Percentiles rank a stretch among this genome's conserved stretches.
Conservation (phyloP, 2,797 vertebrate species). For the Cichlasoma orientale region DNA sequence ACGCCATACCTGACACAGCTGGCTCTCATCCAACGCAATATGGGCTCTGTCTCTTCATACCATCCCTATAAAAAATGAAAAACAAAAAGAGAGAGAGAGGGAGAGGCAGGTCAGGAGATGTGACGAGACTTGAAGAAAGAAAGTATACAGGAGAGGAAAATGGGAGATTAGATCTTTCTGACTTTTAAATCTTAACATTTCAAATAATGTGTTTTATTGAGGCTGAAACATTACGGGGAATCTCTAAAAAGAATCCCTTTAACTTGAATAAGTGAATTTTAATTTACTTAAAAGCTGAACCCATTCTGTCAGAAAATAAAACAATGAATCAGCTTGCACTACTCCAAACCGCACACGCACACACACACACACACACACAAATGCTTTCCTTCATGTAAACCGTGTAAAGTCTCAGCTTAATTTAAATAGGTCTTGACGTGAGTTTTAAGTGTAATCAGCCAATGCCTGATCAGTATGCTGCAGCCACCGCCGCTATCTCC, state of each 20-base stretch:
- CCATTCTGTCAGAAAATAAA: conserved; percentile 37
- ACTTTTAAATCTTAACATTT: not conserved
- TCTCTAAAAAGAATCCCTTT: conserved; percentile 5
- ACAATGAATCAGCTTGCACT: not conserved
- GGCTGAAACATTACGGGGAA: not conserved
- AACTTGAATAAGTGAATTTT: conserved; percentile 35
- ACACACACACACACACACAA: not conserved
- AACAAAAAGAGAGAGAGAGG: conserved; percentile 5
- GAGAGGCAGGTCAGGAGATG: conserved; percentile 24
- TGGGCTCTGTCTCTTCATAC: conserved; percentile 46
- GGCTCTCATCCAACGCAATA: conserved; percentile 54
- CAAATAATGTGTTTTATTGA: conserved; percentile 6
- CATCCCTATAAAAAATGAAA: conserved; percentile 29
- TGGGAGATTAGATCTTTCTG: not conserved
- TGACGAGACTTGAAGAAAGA: conserved; percentile 15
- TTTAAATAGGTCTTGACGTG: conserved; percentile 42
- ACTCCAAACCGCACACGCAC: not conserved
- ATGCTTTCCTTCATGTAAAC: not conserved
- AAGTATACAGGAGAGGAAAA: not conserved
- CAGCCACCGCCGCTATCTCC: conserved; percentile 11
- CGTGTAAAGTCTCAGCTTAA: not conserved
- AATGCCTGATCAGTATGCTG: conserved; percentile 66
- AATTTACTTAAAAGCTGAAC: conserved; percentile 26
- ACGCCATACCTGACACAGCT: conserved; percentile 63
- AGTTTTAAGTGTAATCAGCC: conserved; percentile 54